A percentile compares a stretch with the other conserved stretches of the same genome.
Evolutionary conservation across 92 coral and sea anemone species (phyloP).

Genomic region (Parazoanthus swiftii): DNA sequence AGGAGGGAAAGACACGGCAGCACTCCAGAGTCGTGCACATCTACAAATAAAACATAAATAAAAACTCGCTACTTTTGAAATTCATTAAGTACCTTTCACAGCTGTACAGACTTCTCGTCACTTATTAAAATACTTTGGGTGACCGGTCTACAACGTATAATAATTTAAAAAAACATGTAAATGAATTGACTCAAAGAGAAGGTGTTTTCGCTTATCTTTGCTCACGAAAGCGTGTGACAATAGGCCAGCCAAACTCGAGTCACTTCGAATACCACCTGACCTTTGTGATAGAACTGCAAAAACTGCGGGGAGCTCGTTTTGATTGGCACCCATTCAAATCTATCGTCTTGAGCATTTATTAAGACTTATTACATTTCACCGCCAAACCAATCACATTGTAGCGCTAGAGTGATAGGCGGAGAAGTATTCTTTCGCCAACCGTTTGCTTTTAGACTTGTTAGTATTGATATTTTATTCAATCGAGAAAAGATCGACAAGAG

Average conservation of each 20-base stretch:
- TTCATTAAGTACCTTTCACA: constrained; percentile 22
- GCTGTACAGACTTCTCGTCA: constrained; percentile 8
- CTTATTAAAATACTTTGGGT: constrained; percentile 15
- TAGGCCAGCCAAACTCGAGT: constrained; percentile 56
- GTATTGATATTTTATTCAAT: constrained; percentile 27
- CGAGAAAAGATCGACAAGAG: background rate
- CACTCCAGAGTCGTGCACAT: constrained; percentile 27
- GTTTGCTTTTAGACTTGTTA: constrained; percentile 34
- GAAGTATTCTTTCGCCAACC: constrained; percentile 39
- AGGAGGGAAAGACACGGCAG: constrained; percentile 26
- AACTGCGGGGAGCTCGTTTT: constrained; percentile 57
- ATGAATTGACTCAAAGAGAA: constrained; percentile 56
- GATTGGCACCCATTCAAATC: constrained; percentile 72
- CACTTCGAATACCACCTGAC: constrained; percentile 55
- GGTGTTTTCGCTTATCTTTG: constrained; percentile 55
- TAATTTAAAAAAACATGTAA: constrained; percentile 69
- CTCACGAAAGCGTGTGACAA: constrained; percentile 70
- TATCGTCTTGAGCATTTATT: constrained; percentile 72
- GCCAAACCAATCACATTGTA: constrained; percentile 67
- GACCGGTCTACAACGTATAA: constrained; percentile 34
- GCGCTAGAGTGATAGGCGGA: constrained; percentile 52
- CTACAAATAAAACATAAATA: constrained; percentile 12
- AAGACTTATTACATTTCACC: constrained; percentile 81
- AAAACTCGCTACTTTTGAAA: constrained; percentile 25
- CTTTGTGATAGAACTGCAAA: constrained; percentile 41